phyloP scores from a whole-genome alignment of 2,888 invertebrate species.

The Abscondita cerata region DNA sequence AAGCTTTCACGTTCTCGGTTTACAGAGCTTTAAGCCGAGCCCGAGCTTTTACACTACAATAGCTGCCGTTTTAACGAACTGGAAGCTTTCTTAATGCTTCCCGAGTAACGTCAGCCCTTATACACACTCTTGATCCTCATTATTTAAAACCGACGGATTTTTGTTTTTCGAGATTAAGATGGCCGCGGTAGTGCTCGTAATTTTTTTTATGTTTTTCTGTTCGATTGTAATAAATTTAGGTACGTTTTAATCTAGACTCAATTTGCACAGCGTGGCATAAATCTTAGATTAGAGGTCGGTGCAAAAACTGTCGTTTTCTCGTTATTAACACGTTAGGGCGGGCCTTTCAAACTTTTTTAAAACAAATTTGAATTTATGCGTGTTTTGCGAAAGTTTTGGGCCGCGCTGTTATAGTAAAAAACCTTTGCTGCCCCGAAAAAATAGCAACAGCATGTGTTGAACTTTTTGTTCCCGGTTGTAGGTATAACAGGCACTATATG shows the following conservation, averaged over 20 bases:
- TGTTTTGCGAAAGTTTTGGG: slow-evolving; percentile 17
- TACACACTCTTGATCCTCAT: slow-evolving; percentile 11
- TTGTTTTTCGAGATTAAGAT: background rate
- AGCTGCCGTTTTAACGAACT: slow-evolving; percentile 31
- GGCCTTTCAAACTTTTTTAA: slow-evolving; percentile 17
- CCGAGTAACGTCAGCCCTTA: slow-evolving; percentile 15
- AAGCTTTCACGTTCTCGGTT: slow-evolving; percentile 32
- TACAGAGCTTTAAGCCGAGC: slow-evolving; percentile 27
- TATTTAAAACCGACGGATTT: slow-evolving; percentile 17
- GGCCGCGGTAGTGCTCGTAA: too few relatives aligned
- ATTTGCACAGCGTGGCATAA: slow-evolving; percentile 24
- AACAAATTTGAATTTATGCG: slow-evolving; percentile 29
- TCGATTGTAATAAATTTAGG: background rate
- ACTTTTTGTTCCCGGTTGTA: background rate
- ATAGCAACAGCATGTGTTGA: too few relatives aligned
- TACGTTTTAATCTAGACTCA: slow-evolving; percentile 21
- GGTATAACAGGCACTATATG: background rate
- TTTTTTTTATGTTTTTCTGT: slow-evolving; percentile 1
- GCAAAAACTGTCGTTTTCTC: slow-evolving; percentile 24
- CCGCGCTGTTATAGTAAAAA: background rate
- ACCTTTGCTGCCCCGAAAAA: slow-evolving; percentile 8
- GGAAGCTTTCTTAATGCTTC: slow-evolving; percentile 27
- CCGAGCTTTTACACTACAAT: slow-evolving; percentile 35
- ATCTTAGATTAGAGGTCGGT: slow-evolving; percentile 23
- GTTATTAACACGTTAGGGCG: slow-evolving; percentile 32